Evolutionary conservation across 2,113 vertebrate species (phyloP).

Genomic region (Callipepla californica): DNA sequence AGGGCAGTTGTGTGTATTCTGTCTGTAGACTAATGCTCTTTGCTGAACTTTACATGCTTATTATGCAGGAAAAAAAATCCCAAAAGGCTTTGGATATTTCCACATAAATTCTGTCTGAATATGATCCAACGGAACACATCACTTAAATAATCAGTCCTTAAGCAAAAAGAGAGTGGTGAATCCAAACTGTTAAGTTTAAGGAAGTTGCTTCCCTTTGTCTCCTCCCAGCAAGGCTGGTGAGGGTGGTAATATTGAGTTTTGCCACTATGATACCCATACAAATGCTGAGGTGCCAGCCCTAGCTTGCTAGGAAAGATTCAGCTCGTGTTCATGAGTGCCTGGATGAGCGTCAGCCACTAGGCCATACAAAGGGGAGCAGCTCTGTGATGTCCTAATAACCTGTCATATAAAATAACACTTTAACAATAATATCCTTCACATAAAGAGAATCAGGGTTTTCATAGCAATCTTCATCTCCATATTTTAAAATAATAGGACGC

Average conservation of each 20-base stretch:
- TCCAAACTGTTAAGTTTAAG: neutral
- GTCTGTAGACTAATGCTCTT: neutral
- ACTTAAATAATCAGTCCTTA: neutral
- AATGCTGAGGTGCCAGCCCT: neutral
- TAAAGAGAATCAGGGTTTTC: neutral
- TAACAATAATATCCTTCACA: neutral
- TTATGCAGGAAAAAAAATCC: neutral
- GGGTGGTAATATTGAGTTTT: neutral
- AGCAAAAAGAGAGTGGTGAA: neutral
- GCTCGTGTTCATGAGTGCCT: neutral
- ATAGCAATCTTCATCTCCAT: neutral
- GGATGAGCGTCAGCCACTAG: neutral
- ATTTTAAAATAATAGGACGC: neutral
- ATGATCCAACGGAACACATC: fast-evolving
- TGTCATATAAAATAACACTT: neutral
- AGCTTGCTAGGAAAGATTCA: fast-evolving
- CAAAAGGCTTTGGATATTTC: neutral
- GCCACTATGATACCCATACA: neutral
- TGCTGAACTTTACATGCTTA: neutral
- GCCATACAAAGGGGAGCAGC: fast-evolving
- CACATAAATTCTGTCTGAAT: neutral
- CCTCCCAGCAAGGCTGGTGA: neutral
- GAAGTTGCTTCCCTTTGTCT: neutral
- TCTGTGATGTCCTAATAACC: neutral
- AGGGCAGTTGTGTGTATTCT: neutral